phyloP scores from a whole-genome alignment of 2,888 invertebrate genomes.

The Drosophila nr. perissopoda region DNA sequence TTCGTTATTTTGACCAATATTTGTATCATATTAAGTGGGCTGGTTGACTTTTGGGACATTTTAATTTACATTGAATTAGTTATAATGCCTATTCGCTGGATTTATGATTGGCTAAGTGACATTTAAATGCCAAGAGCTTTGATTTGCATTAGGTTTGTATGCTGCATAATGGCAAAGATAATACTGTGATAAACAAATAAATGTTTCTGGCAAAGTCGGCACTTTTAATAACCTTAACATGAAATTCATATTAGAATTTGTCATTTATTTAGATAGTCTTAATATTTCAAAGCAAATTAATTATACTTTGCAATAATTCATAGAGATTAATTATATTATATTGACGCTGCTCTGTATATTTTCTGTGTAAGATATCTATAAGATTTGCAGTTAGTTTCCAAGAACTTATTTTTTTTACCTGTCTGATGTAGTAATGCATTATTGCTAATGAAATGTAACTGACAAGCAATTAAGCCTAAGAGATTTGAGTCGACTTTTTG shows the following conservation, averaged over 20 bases:
- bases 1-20: conserved; percentile 11
- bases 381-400: not conserved
- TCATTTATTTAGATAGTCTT: not conserved
- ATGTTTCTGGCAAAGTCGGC: not conserved
- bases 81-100: conserved; percentile 45
- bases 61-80: conserved; percentile 73
- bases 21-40: conserved; percentile 36
- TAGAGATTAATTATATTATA: not conserved
- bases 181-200: conserved; percentile 3
- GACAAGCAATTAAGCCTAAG: not conserved
- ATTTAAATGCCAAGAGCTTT: conserved; percentile 1
- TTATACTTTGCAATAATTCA: not conserved
- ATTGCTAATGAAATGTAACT: conserved; percentile 20
- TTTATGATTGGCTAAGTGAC: conserved; percentile 25
- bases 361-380: not conserved
- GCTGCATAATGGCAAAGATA: not conserved
- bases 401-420: not conserved
- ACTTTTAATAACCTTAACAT: not conserved
- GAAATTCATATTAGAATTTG: not conserved
- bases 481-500: conserved; percentile 2
- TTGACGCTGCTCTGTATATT: not conserved
- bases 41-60: conserved; percentile 64
- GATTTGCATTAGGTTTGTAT: not conserved
- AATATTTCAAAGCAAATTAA: not conserved
- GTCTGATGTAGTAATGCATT: not conserved